Percentiles rank a stretch among this genome's conserved stretches.
These are phyloP conservation scores for Rhamnusium bicolor DNA, from an alignment of 2,888 invertebrate genomes.

Conservation along the genomic window DNA sequence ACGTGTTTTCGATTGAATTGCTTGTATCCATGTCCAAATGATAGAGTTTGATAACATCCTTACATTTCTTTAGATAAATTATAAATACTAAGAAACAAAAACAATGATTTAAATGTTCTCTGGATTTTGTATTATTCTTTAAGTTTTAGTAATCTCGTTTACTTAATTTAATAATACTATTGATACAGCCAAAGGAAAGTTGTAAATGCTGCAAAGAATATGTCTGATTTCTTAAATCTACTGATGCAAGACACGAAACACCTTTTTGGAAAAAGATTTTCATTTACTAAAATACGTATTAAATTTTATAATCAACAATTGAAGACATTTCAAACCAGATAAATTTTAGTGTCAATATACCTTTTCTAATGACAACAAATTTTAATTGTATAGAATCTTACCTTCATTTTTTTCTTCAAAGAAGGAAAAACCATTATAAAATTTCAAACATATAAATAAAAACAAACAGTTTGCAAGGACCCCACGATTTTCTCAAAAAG, in stretches of 20 bases:
- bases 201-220: background rate
- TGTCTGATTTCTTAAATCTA: too few relatives aligned
- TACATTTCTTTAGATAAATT: too few relatives aligned
- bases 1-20: too few relatives aligned
- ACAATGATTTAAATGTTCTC: too few relatives aligned
- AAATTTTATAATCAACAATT: background rate
- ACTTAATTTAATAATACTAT: too few relatives aligned
- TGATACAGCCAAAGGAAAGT: background rate
- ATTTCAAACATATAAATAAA: background rate
- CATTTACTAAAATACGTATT: background rate
- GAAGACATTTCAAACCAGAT: background rate
- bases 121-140: too few relatives aligned
- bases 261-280: background rate
- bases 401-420: background rate
- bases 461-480: slow-evolving; percentile 26
- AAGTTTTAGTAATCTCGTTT: too few relatives aligned
- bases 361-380: background rate
- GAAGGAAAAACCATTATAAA: background rate
- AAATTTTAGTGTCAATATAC: background rate
- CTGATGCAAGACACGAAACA: background rate
- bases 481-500: slow-evolving; percentile 10
- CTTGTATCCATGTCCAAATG: too few relatives aligned
- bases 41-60: too few relatives aligned
- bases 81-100: too few relatives aligned
- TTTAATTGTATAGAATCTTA: background rate